These are phyloP conservation scores for Abrostola triplasia DNA, from an alignment of 2,888 invertebrate species.

Conservation along the genomic window DNA sequence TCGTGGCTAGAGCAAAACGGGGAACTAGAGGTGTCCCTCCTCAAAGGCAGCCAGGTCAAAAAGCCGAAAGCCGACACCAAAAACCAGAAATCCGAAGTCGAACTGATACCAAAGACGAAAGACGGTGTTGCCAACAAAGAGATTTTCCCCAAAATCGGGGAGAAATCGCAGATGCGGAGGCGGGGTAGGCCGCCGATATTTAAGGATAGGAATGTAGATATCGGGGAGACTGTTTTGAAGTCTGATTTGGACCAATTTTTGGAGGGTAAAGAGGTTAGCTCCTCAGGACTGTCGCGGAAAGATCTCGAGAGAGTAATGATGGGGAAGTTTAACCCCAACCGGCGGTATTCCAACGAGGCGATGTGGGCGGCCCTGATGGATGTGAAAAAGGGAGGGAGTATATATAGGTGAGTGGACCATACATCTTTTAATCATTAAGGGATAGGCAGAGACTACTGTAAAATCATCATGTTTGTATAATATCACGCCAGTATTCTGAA, in stretches of 20 bases:
- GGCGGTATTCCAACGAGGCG: constrained; percentile 85
- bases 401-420: constrained; percentile 81
- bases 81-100: constrained; percentile 80
- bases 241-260: constrained; percentile 85
- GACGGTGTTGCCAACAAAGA: constrained; percentile 68
- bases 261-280: constrained; percentile 85
- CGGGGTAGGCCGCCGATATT: constrained; percentile 83
- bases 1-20: constrained; percentile 86
- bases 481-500: too few species aligned
- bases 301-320: constrained; percentile 86
- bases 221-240: constrained; percentile 82
- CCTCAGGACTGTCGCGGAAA: constrained; percentile 83
- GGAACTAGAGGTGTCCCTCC: constrained; percentile 82
- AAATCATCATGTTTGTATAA: too few species aligned
- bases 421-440: not conserved
- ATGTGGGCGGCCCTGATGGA: constrained; percentile 89
- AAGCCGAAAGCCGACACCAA: constrained; percentile 69
- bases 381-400: constrained; percentile 89
- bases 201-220: constrained; percentile 81
- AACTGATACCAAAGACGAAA: constrained; percentile 78
- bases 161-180: constrained; percentile 72
- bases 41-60: constrained; percentile 77
- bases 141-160: constrained; percentile 70
- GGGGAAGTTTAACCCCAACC: constrained; percentile 86
- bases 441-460: too few species aligned